phyloP scores from a whole-genome alignment of 2,888 invertebrate species.

The Alloplasta piceator region DNA sequence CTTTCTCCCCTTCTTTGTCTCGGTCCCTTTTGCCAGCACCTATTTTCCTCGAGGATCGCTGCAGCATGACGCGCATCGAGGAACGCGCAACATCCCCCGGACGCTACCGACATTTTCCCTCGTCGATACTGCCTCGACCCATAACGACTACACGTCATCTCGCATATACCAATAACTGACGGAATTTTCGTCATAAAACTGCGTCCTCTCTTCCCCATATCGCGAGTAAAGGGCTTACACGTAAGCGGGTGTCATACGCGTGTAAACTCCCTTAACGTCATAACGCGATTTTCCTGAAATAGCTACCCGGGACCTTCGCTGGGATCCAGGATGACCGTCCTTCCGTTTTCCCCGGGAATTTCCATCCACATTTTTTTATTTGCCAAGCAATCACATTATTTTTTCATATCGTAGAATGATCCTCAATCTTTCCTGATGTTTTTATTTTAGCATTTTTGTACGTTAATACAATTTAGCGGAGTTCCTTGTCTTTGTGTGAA shows the following conservation, averaged over 20 bases:
- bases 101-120: constrained; percentile 40
- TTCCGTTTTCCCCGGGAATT: not conserved
- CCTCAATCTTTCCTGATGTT: constrained; percentile 8
- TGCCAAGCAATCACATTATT: not conserved
- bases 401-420: not conserved
- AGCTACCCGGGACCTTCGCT: not conserved
- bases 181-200: not conserved
- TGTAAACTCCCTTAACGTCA: no score
- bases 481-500: constrained; percentile 64
- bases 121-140: constrained; percentile 62
- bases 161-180: constrained; percentile 46
- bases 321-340: not conserved
- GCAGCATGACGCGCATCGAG: constrained; percentile 55
- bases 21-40: constrained; percentile 4
- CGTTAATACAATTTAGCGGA: constrained; percentile 54
- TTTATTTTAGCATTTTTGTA: constrained; percentile 67
- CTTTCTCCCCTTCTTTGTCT: constrained; percentile 13
- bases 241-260: no score
- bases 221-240: not conserved
- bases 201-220: not conserved
- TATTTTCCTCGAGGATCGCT: constrained; percentile 26
- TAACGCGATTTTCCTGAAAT: constrained; percentile 23
- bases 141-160: constrained; percentile 50
- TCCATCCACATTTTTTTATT: not conserved
- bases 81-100: constrained; percentile 63